Percentiles rank a stretch among this genome's conserved stretches.
phyloP scores from a whole-genome alignment of 2,888 invertebrate species.

The Exephanes ischioxanthus region DNA sequence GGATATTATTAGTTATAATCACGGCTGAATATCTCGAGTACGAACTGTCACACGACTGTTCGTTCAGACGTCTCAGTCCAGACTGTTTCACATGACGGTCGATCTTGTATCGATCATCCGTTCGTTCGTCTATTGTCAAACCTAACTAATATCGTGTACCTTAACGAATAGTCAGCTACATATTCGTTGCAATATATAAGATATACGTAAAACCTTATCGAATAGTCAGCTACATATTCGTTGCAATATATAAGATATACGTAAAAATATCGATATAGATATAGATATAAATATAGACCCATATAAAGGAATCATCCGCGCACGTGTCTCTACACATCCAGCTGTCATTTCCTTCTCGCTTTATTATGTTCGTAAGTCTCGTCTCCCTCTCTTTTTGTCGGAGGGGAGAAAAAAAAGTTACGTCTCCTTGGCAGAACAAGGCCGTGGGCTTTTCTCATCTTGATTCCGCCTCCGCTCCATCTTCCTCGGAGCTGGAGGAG shows the following conservation, averaged over 20 bases:
- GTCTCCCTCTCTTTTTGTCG: conserved; percentile 9
- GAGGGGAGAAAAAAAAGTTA: conserved; percentile 53
- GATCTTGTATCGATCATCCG: no score
- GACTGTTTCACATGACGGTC: no score
- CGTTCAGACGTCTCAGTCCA: no score
- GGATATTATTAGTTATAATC: no score
- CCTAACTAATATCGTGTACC: no score
- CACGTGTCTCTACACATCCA: conserved; percentile 31
- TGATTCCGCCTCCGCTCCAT: conserved; percentile 45
- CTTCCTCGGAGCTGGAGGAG: conserved; percentile 27
- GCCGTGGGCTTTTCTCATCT: conserved; percentile 48
- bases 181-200: no score
- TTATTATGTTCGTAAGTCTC: conserved; percentile 29
- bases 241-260: not conserved
- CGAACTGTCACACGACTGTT: no score
- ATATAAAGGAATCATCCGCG: conserved; percentile 50
- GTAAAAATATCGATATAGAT: no score
- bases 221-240: no score
- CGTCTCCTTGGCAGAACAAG: conserved; percentile 70
- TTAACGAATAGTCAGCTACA: no score
- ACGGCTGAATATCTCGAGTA: no score
- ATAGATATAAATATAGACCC: not conserved
- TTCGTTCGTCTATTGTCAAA: no score
- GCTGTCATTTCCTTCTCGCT: conserved; percentile 23
- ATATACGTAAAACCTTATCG: not conserved